phyloP scores from a whole-genome alignment of 2,797 vertebrate genomes.

The Cynodonichthys magdalenae region DNA sequence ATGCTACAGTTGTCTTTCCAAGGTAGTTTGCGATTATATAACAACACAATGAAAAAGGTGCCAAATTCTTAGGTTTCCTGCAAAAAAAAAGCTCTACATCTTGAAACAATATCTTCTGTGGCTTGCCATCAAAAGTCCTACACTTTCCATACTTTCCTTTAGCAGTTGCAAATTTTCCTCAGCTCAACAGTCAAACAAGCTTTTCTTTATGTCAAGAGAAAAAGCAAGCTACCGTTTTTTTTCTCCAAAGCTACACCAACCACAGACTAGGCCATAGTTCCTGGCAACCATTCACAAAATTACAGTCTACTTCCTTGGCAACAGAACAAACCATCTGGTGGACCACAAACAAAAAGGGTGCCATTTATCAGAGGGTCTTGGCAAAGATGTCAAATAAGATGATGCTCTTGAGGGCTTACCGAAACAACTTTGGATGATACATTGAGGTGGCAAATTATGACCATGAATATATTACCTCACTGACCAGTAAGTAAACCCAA shows the following conservation, averaged over 20 bases:
- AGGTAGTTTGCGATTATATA: constrained; percentile 53
- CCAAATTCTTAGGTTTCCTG: constrained; percentile 68
- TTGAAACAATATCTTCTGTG: constrained; percentile 79
- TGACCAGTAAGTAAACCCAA: constrained; percentile 64
- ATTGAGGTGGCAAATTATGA: constrained; percentile 49
- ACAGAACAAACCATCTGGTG: constrained; percentile 67
- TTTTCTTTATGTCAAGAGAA: constrained; percentile 66
- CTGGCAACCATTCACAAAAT: constrained; percentile 78
- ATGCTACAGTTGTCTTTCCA: constrained; percentile 54
- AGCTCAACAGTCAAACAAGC: constrained; percentile 65
- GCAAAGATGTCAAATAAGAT: constrained; percentile 48
- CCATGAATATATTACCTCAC: constrained; percentile 63
- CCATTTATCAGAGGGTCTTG: constrained; percentile 60
- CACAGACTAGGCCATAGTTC: constrained; percentile 69
- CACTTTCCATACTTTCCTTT: constrained; percentile 75
- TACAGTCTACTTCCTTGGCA: constrained; percentile 78
- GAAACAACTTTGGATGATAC: constrained; percentile 61
- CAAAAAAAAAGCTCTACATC: constrained; percentile 71
- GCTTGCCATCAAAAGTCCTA: constrained; percentile 74
- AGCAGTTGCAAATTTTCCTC: constrained; percentile 69
- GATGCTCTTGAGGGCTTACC: constrained; percentile 60
- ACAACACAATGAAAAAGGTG: constrained; percentile 63
- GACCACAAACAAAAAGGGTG: constrained; percentile 67
- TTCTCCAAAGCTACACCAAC: constrained; percentile 67
- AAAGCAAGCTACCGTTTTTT: constrained; percentile 67